phyloP scores from a whole-genome alignment of 2,888 invertebrate genomes.

The Dichetophora obliterata region DNA sequence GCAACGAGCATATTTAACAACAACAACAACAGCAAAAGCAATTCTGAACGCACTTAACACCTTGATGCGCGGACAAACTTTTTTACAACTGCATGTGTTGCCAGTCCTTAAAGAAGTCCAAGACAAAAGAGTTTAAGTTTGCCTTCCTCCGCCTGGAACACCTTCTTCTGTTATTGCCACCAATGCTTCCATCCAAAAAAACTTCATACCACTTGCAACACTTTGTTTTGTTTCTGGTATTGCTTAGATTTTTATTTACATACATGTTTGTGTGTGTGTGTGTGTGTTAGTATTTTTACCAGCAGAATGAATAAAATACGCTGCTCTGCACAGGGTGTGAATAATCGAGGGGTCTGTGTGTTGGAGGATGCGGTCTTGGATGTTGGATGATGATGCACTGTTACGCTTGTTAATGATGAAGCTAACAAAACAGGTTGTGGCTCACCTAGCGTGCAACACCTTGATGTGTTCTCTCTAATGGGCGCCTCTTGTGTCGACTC shows the following conservation, averaged over 20 bases:
- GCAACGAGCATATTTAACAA: constrained; percentile 35
- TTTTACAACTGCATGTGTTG: constrained; percentile 3
- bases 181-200: neutral
- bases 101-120: constrained; percentile 14
- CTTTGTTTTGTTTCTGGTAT: neutral
- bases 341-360: constrained; percentile 20
- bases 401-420: constrained; percentile 33
- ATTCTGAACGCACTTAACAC: constrained; percentile 34
- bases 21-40: constrained; percentile 13
- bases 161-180: neutral
- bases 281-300: neutral
- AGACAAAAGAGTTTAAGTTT: constrained; percentile 30
- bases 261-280: too few relatives aligned
- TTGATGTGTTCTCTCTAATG: constrained; percentile 28
- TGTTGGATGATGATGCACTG: constrained; percentile 16
- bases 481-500: constrained; percentile 26
- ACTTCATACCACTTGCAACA: neutral
- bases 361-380: constrained; percentile 1
- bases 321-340: constrained; percentile 32
- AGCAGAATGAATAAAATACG: constrained; percentile 31
- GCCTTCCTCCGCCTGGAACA: neutral
- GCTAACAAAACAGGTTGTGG: constrained; percentile 25
- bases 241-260: constrained; percentile 6
- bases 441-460: constrained; percentile 12
- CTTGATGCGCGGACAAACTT: constrained; percentile 23